Evolutionary conservation across 1,140 invertebrate genomes (phyloP), one percentile per base, ranked within the genome.

Genomic region (Latrodectus geometricus): DNA sequence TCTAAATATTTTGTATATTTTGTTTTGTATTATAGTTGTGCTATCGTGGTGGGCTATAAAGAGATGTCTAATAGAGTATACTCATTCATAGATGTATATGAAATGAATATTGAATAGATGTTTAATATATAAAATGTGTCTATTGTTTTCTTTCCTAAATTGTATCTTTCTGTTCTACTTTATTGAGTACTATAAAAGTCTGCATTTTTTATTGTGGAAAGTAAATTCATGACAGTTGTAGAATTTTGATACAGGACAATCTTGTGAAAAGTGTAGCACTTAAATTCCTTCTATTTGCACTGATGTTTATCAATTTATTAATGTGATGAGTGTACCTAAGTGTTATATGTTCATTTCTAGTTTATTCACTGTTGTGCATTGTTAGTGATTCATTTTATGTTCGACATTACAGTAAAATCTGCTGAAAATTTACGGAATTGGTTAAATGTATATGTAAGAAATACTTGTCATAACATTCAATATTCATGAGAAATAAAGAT

Each of bases 1-100:
- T 82, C 80, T 73, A 73, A 82, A 35, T 82, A 81, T 82, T 82
- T 82, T 82, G 80, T 82, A 82, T 82, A 82, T 82, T 82, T 82
- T 82, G 80, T 82, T 54, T 82, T 73, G 80, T 82, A 82, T 82
- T 35, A 35, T 35, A 82, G 69, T 68, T 48, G 69, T 48, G 61
- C 48, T 82, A n/a, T 73, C 23, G 21, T 61, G 35, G 69, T 54
- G 80, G 23, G 73, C 21, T 48, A 68, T 49, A 70, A 80, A 80
- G 35, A 65, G 61, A 15, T 65, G 12, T 73, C 23, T 52, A 54
- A 15, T 76, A 76, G 56, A 20, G 48, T 12, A 35, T 76, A 56
- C 61, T 15, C 56, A 21, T 61, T 50, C 50, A 23, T 8, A 20
- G 4, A 76, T 61, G 50, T 21, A 56, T 54, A 35, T 56, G 54